Evolutionary conservation across 2,888 invertebrate species (phyloP).

Genomic region (Crossocerus cetratus): DNA sequence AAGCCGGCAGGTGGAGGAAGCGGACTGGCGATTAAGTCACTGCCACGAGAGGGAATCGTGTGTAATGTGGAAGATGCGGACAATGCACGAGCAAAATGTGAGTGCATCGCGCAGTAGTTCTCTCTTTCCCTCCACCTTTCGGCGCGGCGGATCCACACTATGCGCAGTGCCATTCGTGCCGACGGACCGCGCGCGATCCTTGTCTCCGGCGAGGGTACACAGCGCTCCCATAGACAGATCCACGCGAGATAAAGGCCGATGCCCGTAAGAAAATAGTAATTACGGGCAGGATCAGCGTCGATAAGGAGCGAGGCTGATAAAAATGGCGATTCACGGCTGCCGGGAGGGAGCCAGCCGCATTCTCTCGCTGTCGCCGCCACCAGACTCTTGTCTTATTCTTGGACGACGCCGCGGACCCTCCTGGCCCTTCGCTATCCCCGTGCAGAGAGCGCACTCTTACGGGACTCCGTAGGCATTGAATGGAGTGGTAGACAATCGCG

Average conservation of each 20-base stretch:
- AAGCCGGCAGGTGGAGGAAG: not conserved
- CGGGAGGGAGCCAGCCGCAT: conserved; percentile 41
- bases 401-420: not conserved
- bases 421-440: not conserved
- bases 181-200: conserved; percentile 38
- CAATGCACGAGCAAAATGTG: conserved; percentile 39
- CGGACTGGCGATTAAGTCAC: conserved; percentile 48
- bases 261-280: conserved; percentile 63
- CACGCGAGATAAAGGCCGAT: conserved; percentile 53
- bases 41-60: conserved; percentile 33
- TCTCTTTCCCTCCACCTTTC: too few species aligned
- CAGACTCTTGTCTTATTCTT: conserved; percentile 18
- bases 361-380: conserved; percentile 26
- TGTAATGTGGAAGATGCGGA: conserved; percentile 37
- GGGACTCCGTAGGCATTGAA: too few species aligned
- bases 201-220: conserved; percentile 28
- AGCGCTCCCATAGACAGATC: conserved; percentile 56
- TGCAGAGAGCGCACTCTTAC: too few species aligned
- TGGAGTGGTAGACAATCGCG: too few species aligned
- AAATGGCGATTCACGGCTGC: conserved; percentile 35
- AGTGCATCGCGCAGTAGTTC: conserved; percentile 6
- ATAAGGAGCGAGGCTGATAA: conserved; percentile 43
- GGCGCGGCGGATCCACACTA: not conserved
- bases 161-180: conserved; percentile 40
- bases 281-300: conserved; percentile 52